Evolutionary conservation across 2,113 vertebrate species (phyloP).

Genomic region (Scartelaos histophorus): DNA sequence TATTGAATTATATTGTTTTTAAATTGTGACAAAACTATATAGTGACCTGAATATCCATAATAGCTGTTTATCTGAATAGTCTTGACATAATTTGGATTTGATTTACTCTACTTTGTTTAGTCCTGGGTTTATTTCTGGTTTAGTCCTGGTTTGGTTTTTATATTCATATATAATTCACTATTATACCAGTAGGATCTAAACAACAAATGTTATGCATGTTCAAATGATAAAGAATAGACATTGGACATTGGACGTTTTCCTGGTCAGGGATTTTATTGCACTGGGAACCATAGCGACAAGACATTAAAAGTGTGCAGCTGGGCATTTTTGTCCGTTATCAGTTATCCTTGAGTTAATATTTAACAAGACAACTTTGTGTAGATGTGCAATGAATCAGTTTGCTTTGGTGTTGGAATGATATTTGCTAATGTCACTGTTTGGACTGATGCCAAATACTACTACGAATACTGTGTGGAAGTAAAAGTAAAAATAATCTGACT

Average conservation of each 20-base stretch:
- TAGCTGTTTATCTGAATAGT: too few relatives aligned
- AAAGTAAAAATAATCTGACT: background rate
- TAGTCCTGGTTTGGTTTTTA: too few relatives aligned
- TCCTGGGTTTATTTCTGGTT: too few relatives aligned
- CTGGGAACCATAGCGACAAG: background rate
- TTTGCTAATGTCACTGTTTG: background rate
- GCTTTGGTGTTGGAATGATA: background rate
- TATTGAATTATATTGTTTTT: too few relatives aligned
- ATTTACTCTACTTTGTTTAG: too few relatives aligned
- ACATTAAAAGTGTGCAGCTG: background rate
- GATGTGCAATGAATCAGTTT: background rate
- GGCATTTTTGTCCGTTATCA: background rate
- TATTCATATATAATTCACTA: too few relatives aligned
- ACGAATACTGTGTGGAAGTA: background rate
- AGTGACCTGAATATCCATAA: too few relatives aligned
- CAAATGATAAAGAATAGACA: too few relatives aligned
- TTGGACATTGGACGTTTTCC: too few relatives aligned
- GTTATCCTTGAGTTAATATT: constrained; percentile 1
- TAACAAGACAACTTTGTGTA: background rate
- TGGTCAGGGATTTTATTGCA: background rate
- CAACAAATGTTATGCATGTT: too few relatives aligned
- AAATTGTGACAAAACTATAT: too few relatives aligned
- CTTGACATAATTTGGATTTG: too few relatives aligned
- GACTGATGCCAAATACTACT: background rate
- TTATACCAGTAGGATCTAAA: background rate